phyloP scores from a whole-genome alignment of 2,797 vertebrate species.

The Etheostoma perlongum region DNA sequence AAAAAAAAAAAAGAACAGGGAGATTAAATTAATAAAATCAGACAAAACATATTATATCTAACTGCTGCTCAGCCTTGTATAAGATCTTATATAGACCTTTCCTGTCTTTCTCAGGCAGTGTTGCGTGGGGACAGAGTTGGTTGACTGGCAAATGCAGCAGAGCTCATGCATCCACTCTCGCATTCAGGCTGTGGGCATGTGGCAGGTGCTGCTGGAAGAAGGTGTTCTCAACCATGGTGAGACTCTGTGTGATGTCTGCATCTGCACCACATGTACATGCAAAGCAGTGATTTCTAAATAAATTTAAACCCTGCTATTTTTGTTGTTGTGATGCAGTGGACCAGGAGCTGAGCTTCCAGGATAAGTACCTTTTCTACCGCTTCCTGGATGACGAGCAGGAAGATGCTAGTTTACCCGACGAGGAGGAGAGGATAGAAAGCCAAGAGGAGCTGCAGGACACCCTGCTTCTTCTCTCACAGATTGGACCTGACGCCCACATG shows the following conservation, averaged over 20 bases:
- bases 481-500: slow-evolving; percentile 97
- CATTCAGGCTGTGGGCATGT: slow-evolving; percentile 96
- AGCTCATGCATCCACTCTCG: slow-evolving; percentile 94
- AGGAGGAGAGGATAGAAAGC: slow-evolving; percentile 93
- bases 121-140: slow-evolving; percentile 96
- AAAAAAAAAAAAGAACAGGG: not conserved
- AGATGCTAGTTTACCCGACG: slow-evolving; percentile 87
- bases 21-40: not conserved
- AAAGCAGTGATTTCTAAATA: not conserved
- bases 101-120: slow-evolving; percentile 86
- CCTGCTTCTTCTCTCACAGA: slow-evolving; percentile 93
- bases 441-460: slow-evolving; percentile 96
- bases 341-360: slow-evolving; percentile 95
- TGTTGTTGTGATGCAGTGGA: slow-evolving; percentile 87
- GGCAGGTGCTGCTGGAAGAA: slow-evolving; percentile 97
- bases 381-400: slow-evolving; percentile 96
- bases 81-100: not conserved
- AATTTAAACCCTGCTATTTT: not conserved
- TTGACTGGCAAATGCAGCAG: slow-evolving; percentile 98
- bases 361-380: slow-evolving; percentile 98
- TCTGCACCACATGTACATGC: not conserved
- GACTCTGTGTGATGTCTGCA: slow-evolving; percentile 46
- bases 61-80: not conserved
- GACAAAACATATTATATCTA: not conserved
- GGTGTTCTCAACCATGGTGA: slow-evolving; percentile 97